Evolutionary conservation across 2,797 vertebrate genomes (phyloP), one percentile per base, ranked within the genome.

Genomic region (Acanthiza pusilla): DNA sequence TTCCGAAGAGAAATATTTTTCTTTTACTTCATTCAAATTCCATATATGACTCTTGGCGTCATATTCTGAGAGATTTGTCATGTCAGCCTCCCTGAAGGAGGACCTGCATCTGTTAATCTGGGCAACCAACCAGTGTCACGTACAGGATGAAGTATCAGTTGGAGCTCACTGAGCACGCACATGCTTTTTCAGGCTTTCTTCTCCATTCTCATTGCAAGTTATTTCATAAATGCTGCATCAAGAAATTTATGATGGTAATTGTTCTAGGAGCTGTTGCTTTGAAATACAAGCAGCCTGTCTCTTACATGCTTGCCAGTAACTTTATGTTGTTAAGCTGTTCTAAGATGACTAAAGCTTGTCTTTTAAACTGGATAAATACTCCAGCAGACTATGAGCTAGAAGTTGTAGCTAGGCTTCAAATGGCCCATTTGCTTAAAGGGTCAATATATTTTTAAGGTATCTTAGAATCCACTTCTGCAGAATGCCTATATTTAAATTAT

Each of bases 41-140:
- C 9, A 4, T 53, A 8, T 68, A 66, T 43, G 62, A 89, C 58
- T 93, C 71, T 82, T 92, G 93, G 92, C 91, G 62, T 89, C 62
- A 5, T n/a, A 34, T 70, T 92, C 48, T 17, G 40, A 48, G 66
- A 78, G 72, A 91, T 96, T 90, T 61, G 53, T 92, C 66, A 80
- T 85, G 72, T 93, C 80, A 90, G 57, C 84, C 71, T 78, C 70
- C 80, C 72, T 60, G 74, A 94, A 94, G 91, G 72, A 92, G 61
- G 68, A 79, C 58, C 81, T 60, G 66, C 87, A 90, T 94, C 89
- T 85, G 72, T 61, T 94, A 65, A 74, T 87, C 86, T 96, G 90
- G 89, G 73, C 89, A 94, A 10, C 14, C 51, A 76, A 85, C 66
- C 77, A 88, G 70, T 21, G 74, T 72, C 51, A 60, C 3, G 0